Percentiles rank a stretch among this genome's conserved stretches.
Evolutionary conservation across 2,888 invertebrate species (phyloP).

Genomic region (Escarpia spicata): DNA sequence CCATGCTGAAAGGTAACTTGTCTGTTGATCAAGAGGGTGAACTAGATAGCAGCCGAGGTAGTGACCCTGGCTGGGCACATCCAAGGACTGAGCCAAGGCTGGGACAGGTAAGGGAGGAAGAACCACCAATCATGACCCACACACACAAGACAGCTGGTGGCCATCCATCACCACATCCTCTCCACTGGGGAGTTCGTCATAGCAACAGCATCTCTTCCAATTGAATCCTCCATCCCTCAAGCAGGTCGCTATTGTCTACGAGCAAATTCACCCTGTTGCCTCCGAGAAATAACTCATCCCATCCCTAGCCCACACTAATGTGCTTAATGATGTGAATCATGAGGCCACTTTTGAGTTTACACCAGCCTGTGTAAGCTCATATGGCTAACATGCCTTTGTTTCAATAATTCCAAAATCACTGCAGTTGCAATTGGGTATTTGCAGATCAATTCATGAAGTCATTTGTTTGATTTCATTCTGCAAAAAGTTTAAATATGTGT

Average conservation of each 20-base stretch:
- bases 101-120: background rate
- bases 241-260: background rate
- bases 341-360: background rate
- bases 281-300: background rate
- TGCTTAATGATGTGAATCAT: background rate
- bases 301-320: background rate
- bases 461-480: background rate
- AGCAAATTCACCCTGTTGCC: background rate
- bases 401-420: background rate
- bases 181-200: background rate
- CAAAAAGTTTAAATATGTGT: no score
- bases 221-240: background rate
- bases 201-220: conserved; percentile 11
- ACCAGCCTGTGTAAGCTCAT: background rate
- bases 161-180: background rate
- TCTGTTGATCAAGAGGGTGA: background rate
- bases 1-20: background rate
- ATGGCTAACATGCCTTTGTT: background rate
- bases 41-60: background rate
- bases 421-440: background rate
- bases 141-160: background rate
- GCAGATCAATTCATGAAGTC: background rate
- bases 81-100: background rate
- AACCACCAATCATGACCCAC: conserved; percentile 1
- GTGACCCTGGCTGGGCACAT: background rate